Percentiles rank a stretch among this genome's conserved stretches.
Conservation (phyloP, 2,797 vertebrate species). For the Cottoperca gobio region DNA sequence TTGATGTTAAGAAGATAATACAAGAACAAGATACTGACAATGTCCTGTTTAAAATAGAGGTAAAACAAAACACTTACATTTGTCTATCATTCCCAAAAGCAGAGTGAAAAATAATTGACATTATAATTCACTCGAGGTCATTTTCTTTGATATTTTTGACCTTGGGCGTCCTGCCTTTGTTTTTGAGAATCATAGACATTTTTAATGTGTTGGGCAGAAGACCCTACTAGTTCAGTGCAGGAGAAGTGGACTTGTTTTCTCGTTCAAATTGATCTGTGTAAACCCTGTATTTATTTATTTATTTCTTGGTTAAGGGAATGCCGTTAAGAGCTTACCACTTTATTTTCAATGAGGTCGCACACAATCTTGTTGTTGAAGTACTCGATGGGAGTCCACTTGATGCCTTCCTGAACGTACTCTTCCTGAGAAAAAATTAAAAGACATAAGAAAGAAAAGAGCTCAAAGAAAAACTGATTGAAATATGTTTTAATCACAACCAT, state of each 20-base stretch:
- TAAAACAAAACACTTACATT: not conserved
- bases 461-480: not conserved
- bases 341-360: constrained; percentile 98
- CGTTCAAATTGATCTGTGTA: not conserved
- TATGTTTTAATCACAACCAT: not conserved
- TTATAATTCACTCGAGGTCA: not conserved
- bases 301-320: not conserved
- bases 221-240: not conserved
- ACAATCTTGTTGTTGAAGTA: constrained; percentile 99
- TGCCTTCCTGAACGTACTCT: constrained; percentile 97
- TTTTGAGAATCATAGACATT: not conserved
- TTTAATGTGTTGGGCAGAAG: not conserved
- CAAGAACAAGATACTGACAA: not conserved
- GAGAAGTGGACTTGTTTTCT: not conserved
- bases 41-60: not conserved
- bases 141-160: not conserved
- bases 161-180: not conserved
- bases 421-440: constrained; percentile 83
- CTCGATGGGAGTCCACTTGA: constrained; percentile 95
- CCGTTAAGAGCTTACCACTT: constrained; percentile 86
- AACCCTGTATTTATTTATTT: not conserved
- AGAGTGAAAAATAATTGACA: not conserved
- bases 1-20: not conserved
- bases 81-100: not conserved
- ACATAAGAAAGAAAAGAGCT: not conserved